Conservation (phyloP, 2,888 invertebrate species). For the Leucania comma region DNA sequence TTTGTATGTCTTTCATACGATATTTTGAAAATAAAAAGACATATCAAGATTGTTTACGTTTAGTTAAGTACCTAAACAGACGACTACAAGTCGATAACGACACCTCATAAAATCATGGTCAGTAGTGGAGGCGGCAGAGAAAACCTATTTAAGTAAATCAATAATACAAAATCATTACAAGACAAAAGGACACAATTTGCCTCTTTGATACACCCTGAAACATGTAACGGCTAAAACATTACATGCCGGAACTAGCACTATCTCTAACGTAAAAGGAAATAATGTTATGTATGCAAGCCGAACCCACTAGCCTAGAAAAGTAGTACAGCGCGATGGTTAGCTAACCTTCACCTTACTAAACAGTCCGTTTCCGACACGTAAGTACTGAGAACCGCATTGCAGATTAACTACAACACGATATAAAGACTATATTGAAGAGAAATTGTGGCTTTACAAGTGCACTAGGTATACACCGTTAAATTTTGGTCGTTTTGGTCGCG, state of each 20-base stretch:
- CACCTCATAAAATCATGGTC: neutral
- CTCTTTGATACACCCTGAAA: too few relatives aligned
- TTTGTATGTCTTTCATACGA: too few relatives aligned
- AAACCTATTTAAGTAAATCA: neutral
- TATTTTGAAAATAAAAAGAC: too few relatives aligned
- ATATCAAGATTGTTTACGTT: too few relatives aligned
- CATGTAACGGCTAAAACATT: neutral
- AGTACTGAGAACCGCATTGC: constrained; percentile 21
- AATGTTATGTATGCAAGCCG: constrained; percentile 36
- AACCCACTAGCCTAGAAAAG: constrained; percentile 34
- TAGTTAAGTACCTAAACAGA: neutral
- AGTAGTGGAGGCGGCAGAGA: neutral
- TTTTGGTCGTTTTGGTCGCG: too few relatives aligned
- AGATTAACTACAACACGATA: constrained; percentile 14
- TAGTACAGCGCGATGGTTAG: constrained; percentile 5
- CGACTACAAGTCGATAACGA: neutral
- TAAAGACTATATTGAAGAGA: neutral
- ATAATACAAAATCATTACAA: constrained; percentile 1
- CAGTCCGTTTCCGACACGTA: constrained; percentile 35
- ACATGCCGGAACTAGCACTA: constrained; percentile 28
- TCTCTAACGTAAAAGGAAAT: constrained; percentile 25
- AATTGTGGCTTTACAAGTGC: neutral
- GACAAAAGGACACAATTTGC: neutral
- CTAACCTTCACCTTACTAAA: constrained; percentile 48
- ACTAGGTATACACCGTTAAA: too few relatives aligned